phyloP scores from a whole-genome alignment of 1,140 invertebrate genomes.

The Heliconius congener region DNA sequence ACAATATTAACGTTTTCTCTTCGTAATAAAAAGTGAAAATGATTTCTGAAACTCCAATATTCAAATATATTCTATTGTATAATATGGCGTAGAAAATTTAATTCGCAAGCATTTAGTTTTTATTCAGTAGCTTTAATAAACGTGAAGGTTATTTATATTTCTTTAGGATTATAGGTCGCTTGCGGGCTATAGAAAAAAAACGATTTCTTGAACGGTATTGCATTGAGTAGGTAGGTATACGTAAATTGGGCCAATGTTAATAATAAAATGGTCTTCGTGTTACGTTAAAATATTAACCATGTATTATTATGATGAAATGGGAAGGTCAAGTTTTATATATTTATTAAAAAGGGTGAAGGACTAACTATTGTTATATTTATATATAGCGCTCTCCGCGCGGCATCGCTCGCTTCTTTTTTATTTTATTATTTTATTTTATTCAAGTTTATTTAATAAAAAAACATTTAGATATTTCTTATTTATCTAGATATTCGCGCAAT shows the following conservation, averaged over 20 bases:
- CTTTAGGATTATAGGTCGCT: constrained; percentile 6
- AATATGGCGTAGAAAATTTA: constrained; percentile 22
- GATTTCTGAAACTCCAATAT: constrained; percentile 12
- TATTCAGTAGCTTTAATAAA: constrained; percentile 26
- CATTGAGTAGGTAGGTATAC: constrained; percentile 3
- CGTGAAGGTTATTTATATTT: constrained; percentile 27
- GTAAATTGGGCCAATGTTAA: constrained; percentile 20
- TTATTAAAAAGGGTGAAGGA: not conserved
- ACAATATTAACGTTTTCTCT: constrained; percentile 31
- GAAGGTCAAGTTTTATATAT: not conserved
- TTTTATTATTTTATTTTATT: too few species aligned
- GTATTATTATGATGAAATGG: not conserved
- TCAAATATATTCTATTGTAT: constrained; percentile 30
- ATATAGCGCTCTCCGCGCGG: too few species aligned
- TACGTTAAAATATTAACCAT: not conserved
- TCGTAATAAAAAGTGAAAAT: constrained; percentile 20
- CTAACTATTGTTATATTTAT: not conserved
- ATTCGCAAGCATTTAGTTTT: constrained; percentile 23
- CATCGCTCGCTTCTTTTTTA: not conserved
- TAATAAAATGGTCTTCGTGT: constrained; percentile 6
- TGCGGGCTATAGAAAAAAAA: not conserved
- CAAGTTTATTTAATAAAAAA: too few species aligned
- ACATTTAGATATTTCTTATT: too few species aligned
- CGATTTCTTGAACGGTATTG: not conserved
- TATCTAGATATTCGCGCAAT: too few species aligned